Evolutionary conservation across 1,140 invertebrate species (phyloP).

Genomic region (Zelostemma sp.): DNA sequence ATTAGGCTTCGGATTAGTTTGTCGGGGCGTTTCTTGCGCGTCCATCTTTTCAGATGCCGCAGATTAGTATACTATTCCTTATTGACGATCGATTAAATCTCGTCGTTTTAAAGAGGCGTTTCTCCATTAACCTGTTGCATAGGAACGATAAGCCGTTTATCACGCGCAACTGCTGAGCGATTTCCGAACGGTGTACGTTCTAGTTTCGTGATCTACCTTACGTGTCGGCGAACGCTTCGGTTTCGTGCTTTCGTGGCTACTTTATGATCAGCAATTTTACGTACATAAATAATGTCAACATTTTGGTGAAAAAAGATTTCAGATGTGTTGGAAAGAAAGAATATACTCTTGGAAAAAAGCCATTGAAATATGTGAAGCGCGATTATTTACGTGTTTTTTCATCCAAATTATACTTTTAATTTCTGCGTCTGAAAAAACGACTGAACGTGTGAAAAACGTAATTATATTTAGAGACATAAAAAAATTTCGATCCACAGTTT

Average conservation of each 20-base stretch:
- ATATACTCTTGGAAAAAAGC: too few relatives aligned
- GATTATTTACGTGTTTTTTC: too few relatives aligned
- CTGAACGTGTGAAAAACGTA: too few relatives aligned
- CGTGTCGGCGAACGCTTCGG: conserved; percentile 44
- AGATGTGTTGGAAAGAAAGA: too few relatives aligned
- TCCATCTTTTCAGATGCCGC: conserved; percentile 53
- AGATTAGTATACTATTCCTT: conserved; percentile 26
- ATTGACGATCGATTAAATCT: conserved; percentile 35
- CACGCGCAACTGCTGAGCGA: conserved; percentile 11
- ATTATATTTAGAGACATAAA: too few relatives aligned
- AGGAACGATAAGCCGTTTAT: conserved; percentile 47
- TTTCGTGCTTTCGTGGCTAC: conserved; percentile 32
- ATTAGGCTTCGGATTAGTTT: conserved; percentile 42
- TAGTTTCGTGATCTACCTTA: conserved; percentile 45
- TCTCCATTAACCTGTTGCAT: conserved; percentile 64
- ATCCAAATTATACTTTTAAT: too few relatives aligned
- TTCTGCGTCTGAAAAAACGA: too few relatives aligned
- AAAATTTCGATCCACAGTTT: conserved; percentile 26
- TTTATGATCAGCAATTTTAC: too few relatives aligned
- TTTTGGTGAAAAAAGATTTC: too few relatives aligned
- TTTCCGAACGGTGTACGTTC: conserved; percentile 34
- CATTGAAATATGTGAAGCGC: too few relatives aligned
- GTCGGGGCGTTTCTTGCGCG: conserved; percentile 52
- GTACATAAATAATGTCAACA: too few relatives aligned
- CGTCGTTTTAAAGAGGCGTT: conserved; percentile 40